Base-by-base conservation (phyloP, 1,140 invertebrate genomes). In the Orchesella cincta region DNA sequence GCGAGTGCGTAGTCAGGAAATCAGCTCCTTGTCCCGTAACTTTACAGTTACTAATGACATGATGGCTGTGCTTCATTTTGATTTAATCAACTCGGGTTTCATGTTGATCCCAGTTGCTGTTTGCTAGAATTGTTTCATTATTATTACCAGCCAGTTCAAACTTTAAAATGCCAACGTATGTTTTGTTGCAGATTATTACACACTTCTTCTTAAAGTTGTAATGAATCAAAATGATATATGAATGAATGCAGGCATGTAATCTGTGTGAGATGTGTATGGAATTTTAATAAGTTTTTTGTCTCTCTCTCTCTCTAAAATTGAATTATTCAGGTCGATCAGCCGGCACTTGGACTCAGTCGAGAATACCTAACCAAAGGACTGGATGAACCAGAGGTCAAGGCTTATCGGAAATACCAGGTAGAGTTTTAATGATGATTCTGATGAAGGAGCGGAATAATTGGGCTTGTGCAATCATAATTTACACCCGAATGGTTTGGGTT, bases 281-380 rank as follows among this genome's bases (percentile, higher is more conserved):
- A 57, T 57, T 57, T 57, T 57, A 57, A 57, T 57, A 23, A 57
- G 52, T 14, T 57, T 57, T 57, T 74, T 74, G 0, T 36, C 35
- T 39, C 3, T 31, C 71, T 73, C 74, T 73, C 51, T 74, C 67
- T 73, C 34, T 67, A 71, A 33, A 57, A 51, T 51, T 39, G 29
- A 36, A 57, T 64, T 76, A 83, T 85, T 34, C 85, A 97, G 94
- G 83, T 98, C 82, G 97, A 98, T 87, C 96, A 98, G 89, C 92
- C 94, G 0, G 90, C 93, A 0, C 87, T 98, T 71, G 94, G 94
- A 51, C 87, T 97, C 0, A 92, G 93, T 78, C 88, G 96, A 57
- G 95, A 97, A 85, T 98, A 96, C 84, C 86, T 98, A 71, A 89
- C 93, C 18, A 94, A 95, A 83, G 94, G 94, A 1, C 86, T 93